Percentiles rank a stretch among this genome's conserved stretches.
Evolutionary conservation across 2,797 vertebrate species (phyloP).

Genomic region (Hippopotamyrus pictus): DNA sequence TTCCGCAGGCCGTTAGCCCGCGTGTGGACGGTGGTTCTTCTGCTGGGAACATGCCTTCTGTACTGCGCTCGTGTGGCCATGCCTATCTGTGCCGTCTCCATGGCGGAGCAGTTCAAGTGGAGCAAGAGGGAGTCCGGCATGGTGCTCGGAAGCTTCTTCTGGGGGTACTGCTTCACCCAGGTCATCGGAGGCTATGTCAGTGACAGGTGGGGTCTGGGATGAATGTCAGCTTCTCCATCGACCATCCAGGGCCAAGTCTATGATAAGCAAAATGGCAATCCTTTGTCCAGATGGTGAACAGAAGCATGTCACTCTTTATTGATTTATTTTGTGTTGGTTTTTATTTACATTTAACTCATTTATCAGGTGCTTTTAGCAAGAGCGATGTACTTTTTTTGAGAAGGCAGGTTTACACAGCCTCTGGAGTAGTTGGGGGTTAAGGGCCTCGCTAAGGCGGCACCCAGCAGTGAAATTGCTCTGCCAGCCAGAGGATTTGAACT

Average conservation of each 20-base stretch:
- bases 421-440: not conserved
- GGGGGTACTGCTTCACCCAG: conserved; percentile 96
- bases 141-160: conserved; percentile 95
- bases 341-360: not conserved
- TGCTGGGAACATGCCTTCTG: conserved; percentile 86
- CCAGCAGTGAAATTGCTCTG: not conserved
- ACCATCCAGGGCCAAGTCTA: not conserved
- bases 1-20: conserved; percentile 68
- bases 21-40: conserved; percentile 75
- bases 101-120: conserved; percentile 83
- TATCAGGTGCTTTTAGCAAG: not conserved
- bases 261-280: not conserved
- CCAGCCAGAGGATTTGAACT: not conserved
- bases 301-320: not conserved
- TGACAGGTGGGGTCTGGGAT: conserved; percentile 60
- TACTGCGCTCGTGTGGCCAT: conserved; percentile 83
- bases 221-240: not conserved
- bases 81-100: conserved; percentile 80
- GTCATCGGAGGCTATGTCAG: conserved; percentile 87
- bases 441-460: not conserved
- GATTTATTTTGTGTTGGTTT: not conserved
- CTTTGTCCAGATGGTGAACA: not conserved
- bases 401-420: not conserved
- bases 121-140: conserved; percentile 85
- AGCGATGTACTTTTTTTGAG: not conserved